phyloP scores from a whole-genome alignment of 2,888 invertebrate genomes.

The Drosophila merina region DNA sequence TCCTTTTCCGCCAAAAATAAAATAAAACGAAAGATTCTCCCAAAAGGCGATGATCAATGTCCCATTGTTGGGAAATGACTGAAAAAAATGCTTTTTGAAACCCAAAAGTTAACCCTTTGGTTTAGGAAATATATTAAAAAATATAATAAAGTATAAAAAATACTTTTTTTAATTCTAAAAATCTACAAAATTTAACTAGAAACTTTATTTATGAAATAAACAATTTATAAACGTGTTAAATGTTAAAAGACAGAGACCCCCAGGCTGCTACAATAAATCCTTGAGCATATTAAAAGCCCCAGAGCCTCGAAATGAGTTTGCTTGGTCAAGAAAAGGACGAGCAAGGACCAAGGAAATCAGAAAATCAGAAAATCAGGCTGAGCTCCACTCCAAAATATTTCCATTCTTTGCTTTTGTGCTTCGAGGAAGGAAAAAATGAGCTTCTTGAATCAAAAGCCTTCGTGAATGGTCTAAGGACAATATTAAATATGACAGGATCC shows the following conservation, averaged over 20 bases:
- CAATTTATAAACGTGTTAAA: background rate
- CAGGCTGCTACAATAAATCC: slow-evolving; percentile 51
- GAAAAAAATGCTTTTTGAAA: slow-evolving; percentile 25
- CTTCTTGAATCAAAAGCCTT: slow-evolving; percentile 32
- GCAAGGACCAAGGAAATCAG: slow-evolving; percentile 37
- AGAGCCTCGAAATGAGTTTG: slow-evolving; percentile 59
- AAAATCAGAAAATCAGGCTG: slow-evolving; percentile 61
- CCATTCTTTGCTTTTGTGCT: slow-evolving; percentile 7
- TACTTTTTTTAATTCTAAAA: background rate
- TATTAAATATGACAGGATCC: slow-evolving; percentile 34
- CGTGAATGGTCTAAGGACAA: slow-evolving; percentile 51
- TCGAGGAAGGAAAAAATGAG: slow-evolving; percentile 18
- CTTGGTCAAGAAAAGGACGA: background rate
- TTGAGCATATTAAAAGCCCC: slow-evolving; percentile 61
- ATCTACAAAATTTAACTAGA: background rate
- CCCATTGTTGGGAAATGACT: slow-evolving; percentile 19
- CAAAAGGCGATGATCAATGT: slow-evolving; percentile 35
- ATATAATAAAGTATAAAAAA: background rate
- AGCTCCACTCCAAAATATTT: slow-evolving; percentile 8
- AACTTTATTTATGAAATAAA: background rate
- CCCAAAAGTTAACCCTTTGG: slow-evolving; percentile 17
- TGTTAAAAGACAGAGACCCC: background rate
- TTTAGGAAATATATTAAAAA: background rate
- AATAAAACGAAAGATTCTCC: background rate
- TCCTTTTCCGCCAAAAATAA: background rate